phyloP scores from a whole-genome alignment of 2,797 vertebrate species.

The Labeo calbasu region DNA sequence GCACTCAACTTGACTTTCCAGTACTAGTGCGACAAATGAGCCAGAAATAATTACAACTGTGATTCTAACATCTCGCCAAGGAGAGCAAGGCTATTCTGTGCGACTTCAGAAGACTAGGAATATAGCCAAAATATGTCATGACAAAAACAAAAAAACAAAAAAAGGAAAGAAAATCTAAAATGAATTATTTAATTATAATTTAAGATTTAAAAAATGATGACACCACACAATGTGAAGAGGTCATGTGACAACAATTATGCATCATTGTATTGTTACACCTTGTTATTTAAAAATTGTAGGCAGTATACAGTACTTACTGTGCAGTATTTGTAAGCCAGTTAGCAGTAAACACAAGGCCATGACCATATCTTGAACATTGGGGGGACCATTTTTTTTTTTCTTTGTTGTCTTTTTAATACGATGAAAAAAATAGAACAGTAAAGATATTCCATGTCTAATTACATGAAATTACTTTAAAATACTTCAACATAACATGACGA shows the following conservation, averaged over 20 bases:
- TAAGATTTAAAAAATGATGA: background rate
- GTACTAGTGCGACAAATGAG: slow-evolving; percentile 12
- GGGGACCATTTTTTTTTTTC: too few species aligned
- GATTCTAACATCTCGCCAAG: background rate
- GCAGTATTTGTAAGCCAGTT: background rate
- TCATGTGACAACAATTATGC: background rate
- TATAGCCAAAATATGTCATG: background rate
- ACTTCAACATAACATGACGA: too few species aligned
- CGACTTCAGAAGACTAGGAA: background rate
- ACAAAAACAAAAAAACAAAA: background rate
- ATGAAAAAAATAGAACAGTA: background rate
- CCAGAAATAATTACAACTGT: background rate
- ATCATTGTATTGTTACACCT: background rate
- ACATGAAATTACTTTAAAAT: too few species aligned
- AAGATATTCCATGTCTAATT: background rate
- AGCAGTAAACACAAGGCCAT: background rate
- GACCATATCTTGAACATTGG: too few species aligned
- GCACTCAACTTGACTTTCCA: background rate
- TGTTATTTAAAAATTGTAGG: background rate
- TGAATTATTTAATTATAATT: background rate
- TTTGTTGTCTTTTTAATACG: too few species aligned
- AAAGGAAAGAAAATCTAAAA: background rate
- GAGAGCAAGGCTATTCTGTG: background rate
- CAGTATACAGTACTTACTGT: background rate
- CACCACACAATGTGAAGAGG: background rate